Evolutionary conservation across 2,113 vertebrate genomes (phyloP), one percentile per base, ranked within the genome.

Genomic region (Prinia subflava): DNA sequence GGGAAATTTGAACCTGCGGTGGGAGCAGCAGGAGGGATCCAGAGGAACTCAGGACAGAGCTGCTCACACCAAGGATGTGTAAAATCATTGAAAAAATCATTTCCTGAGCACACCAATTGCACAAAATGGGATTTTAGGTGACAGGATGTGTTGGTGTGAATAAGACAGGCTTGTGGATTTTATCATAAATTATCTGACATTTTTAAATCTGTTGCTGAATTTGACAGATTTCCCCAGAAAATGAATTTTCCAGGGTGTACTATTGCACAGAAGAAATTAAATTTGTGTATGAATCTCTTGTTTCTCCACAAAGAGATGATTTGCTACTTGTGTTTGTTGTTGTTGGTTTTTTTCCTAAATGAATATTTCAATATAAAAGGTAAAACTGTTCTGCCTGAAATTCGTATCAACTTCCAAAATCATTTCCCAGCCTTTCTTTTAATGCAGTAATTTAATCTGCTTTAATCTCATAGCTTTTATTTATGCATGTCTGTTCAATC

Each of bases 401-500:
- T 73, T 81, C 0, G 0, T 41, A 85, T 65, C 55, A 68, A 80
- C 80, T 93, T 59, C 35, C 47, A 35, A 78, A 79, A 62, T 91
- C 19, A 74, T 93, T 90, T 93, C 64, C 71, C 70, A 85, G 57
- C 55, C 25, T 92, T 88, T 95, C 86, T 96, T 92, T 80, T 91
- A 92, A 82, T 79, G 67, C 80, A 53, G 24, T 69, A 71, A 39
- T 83, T 84, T 95, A 93, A 96, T 97, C 96, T 95, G 80, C 39
- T 71, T 80, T 96, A 87, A 95, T 96, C 95, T 95, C 79, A 8
- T 24, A 8, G n/a, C 53, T 47, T 93, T 87, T 93, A 39, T 93
- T 96, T 83, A 70, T 70, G n/a, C 14, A 5, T 24, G 65, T 75
- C 87, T 74, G 5, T 69, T 93, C 95, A 77, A 39, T 95, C 93